Evolutionary conservation across 2,888 invertebrate genomes (phyloP), one percentile per base, ranked within the genome.

Genomic region (Lymantria monacha): DNA sequence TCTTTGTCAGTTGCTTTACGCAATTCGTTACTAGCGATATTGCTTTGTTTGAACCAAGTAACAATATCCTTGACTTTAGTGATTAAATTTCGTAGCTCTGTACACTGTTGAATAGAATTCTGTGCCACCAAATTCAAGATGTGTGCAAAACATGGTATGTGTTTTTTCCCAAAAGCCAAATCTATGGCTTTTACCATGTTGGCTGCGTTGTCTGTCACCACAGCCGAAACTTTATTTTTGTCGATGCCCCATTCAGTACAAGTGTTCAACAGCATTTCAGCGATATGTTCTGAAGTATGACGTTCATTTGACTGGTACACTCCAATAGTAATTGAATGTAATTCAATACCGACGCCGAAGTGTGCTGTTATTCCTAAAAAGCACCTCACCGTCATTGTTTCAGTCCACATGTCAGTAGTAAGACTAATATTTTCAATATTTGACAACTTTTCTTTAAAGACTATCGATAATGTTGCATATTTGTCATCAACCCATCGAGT

Each of bases 281-380:
- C 30, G 8, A 43, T 43, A n/a, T 53, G 44, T 69, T 66, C 55
- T 63, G 56, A 56, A 61, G 36, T 36, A 7, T 36, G 9, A 7
- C 36, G 10, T 9, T 36, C n/a, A 11, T 11, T 11, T 36, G 10
- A 66, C 30, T 79, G 51, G 51, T 75, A 76, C 12, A 81, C 70
- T 42, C 79, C 74, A 12, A 79, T 51, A 65, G 69, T 73, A 30
- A 43, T 43, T 8, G 69, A 69, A 59, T 46, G 22, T 31, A 76
- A 46, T 60, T 74, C 66, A 59, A 49, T 72, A 41, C 59, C 65
- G n/a, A 69, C 55, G 46, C 70, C 70, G 42, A 75, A 77, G 52
- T 79, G 72, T 42, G 58, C 75, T 51, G 79, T 76, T 46, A 79
- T 51, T 33, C 76, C 74, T 9, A 36, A 11, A 36, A 22, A 22